Evolutionary conservation across 2,888 invertebrate species (phyloP).

Genomic region (Macrosoma leucophasiata): DNA sequence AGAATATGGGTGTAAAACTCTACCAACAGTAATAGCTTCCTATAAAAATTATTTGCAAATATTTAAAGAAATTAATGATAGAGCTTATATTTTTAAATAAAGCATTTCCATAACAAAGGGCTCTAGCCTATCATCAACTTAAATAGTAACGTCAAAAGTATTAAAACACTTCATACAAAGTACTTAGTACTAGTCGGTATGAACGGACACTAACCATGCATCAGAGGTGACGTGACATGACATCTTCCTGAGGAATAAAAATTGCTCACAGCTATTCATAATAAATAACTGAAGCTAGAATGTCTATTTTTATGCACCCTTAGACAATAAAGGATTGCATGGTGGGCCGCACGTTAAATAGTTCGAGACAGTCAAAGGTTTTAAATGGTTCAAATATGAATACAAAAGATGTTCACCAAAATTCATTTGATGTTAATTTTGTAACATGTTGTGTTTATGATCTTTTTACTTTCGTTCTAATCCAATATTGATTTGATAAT

Average conservation of each 20-base stretch:
- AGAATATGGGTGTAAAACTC: too few relatives aligned
- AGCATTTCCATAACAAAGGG: too few relatives aligned
- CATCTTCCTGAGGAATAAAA: slow-evolving; percentile 52
- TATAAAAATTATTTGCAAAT: too few relatives aligned
- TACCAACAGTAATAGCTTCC: too few relatives aligned
- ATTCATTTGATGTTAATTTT: neutral
- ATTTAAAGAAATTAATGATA: too few relatives aligned
- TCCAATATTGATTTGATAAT: too few relatives aligned
- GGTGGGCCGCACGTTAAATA: slow-evolving; percentile 14
- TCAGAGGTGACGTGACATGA: slow-evolving; percentile 43
- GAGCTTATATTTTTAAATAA: slow-evolving; percentile 9
- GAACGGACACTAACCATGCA: slow-evolving; percentile 53
- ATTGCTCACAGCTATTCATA: slow-evolving; percentile 36
- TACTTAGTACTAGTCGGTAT: slow-evolving; percentile 54
- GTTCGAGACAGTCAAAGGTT: slow-evolving; percentile 4
- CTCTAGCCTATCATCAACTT: too few relatives aligned
- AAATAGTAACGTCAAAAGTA: slow-evolving; percentile 33
- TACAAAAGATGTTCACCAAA: neutral
- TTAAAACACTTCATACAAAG: slow-evolving; percentile 41
- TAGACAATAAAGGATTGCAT: slow-evolving; percentile 23
- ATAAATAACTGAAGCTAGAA: slow-evolving; percentile 23
- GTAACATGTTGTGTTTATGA: too few relatives aligned
- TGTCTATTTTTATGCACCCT: slow-evolving; percentile 28
- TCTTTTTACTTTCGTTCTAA: too few relatives aligned
- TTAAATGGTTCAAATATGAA: neutral